phyloP scores from a whole-genome alignment of 2,888 invertebrate genomes.

The Drosophila mimica region DNA sequence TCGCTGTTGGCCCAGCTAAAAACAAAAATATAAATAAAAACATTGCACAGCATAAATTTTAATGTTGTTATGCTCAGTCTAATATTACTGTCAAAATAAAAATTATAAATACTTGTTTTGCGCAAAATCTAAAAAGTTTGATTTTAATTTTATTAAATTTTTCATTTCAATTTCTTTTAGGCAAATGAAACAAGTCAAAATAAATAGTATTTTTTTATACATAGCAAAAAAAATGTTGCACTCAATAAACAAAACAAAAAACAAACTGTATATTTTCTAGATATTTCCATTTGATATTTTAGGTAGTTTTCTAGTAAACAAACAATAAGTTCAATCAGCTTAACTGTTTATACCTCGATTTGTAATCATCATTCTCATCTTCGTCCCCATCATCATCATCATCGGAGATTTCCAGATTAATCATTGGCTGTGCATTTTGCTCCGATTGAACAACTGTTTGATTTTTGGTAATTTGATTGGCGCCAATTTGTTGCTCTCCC shows the following conservation, averaged over 20 bases:
- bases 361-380: conserved; percentile 50
- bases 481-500: conserved; percentile 72
- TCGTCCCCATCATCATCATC: conserved; percentile 60
- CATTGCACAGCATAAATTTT: background rate
- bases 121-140: background rate
- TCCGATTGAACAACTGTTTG: conserved; percentile 12
- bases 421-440: conserved; percentile 16
- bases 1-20: conserved; percentile 55
- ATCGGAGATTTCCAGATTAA: conserved; percentile 48
- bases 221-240: background rate
- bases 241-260: background rate
- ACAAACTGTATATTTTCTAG: background rate
- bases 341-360: conserved; percentile 34
- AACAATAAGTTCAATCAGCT: background rate
- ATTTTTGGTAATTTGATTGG: conserved; percentile 52
- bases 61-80: background rate
- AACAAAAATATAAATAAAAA: background rate
- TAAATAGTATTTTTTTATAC: background rate
- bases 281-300: background rate
- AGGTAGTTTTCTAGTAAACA: background rate
- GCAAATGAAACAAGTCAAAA: background rate
- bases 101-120: background rate
- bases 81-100: background rate
- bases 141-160: background rate
- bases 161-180: background rate